Evolutionary conservation across 37 sponge, comb jelly and placozoan species (phyloP), one percentile per base, ranked within the genome.

Genomic region (Petrosia ficiformis): DNA sequence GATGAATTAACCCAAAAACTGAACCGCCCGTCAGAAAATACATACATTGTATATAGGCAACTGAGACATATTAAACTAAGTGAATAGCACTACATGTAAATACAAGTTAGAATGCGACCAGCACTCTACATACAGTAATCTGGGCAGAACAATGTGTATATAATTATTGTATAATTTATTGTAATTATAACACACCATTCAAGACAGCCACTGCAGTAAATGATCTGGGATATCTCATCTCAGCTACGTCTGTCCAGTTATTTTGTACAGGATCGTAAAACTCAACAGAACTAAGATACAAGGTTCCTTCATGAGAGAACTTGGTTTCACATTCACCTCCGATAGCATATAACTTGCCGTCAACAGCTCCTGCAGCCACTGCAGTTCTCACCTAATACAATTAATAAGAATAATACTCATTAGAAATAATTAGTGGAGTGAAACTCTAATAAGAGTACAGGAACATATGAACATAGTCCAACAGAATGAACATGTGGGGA

Each of bases 261-360:
- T 90, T 90, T 59, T 81, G 77, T 4, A 85, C 77, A 10, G 95
- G 95, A 42, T 90, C 92, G 69, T 79, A 95, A 24, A 75, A 72
- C 71, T 91, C 95, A 52, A 89, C 86, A 29, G 91, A 82, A 2
- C 82, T 74, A 37, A 95, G 77, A 36, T 95, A 95, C 67, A 80
- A 83, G 1, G 95, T 91, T 21, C 95, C 88, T 25, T 95, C 92
- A 19, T 85, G 89, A 32, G 81, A 71, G 61, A 76, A 67, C 48
- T 70, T 85, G 10, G 89, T 84, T 70, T 91, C 95, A 64, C 92
- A 91, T 67, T 91, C 87, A 0, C 95, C 95, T 2, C 95, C 95
- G n/a, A 91, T 83, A 30, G 92, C 95, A 80, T 95, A 95, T 74
- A 95, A 66, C 48, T 84, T 87, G 11, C 92, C 95, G 28, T 92